Percentiles rank a stretch among this genome's conserved stretches.
Conservation (phyloP, 1,140 invertebrate genomes). For the Drosophila trapezifrons region DNA sequence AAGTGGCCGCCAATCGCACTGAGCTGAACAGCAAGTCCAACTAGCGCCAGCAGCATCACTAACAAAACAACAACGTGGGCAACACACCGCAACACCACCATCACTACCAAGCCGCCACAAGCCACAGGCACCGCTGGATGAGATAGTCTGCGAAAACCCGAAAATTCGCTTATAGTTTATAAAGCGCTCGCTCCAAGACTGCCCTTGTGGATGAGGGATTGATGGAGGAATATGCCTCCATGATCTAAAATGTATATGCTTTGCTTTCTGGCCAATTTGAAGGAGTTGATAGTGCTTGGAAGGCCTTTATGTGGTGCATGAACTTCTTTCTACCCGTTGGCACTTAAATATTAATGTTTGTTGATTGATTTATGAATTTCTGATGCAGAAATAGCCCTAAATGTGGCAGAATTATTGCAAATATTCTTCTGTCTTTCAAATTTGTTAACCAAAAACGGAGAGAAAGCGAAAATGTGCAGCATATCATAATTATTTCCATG, state of each 20-base stretch:
- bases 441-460: not conserved
- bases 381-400: not conserved
- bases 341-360: not conserved
- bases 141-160: not conserved
- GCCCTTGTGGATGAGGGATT: too few relatives aligned
- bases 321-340: too few relatives aligned
- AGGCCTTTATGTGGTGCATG: too few relatives aligned
- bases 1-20: slow-evolving; percentile 83
- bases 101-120: slow-evolving; percentile 8
- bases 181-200: not conserved
- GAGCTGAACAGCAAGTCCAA: slow-evolving; percentile 71
- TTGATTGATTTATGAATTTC: not conserved
- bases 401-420: not conserved
- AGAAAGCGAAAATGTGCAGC: not conserved
- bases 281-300: not conserved
- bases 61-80: slow-evolving; percentile 3
- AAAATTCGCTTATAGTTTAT: not conserved
- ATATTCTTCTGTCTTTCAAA: not conserved
- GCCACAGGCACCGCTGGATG: not conserved
- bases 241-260: not conserved
- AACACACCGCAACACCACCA: slow-evolving; percentile 7
- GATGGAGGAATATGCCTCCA: too few relatives aligned
- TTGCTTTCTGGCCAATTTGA: not conserved
- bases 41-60: slow-evolving; percentile 45
- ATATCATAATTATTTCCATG: slow-evolving; percentile 1